phyloP scores from a whole-genome alignment of 2,113 vertebrate species.

The Nicator chloris region DNA sequence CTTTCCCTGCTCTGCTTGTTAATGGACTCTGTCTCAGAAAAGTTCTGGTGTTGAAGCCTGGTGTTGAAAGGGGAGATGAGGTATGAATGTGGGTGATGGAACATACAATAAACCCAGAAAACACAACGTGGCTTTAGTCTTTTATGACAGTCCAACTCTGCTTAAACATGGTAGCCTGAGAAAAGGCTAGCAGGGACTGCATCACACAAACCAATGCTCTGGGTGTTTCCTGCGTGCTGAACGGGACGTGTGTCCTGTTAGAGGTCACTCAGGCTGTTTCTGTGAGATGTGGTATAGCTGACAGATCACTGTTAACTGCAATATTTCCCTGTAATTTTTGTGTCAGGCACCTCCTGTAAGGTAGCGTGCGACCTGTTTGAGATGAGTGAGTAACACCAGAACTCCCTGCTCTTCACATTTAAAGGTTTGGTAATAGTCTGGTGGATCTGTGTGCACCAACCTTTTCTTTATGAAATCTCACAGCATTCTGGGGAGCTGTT shows the following conservation, averaged over 20 bases:
- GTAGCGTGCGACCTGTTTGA: background rate
- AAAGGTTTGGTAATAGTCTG: constrained; percentile 12
- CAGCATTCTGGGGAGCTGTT: constrained; percentile 24
- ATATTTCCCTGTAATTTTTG: background rate
- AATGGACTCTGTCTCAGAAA: background rate
- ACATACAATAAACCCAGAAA: background rate
- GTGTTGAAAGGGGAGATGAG: background rate
- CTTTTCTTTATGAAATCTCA: constrained; percentile 43
- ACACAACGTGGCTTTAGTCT: background rate
- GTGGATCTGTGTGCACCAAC: background rate
- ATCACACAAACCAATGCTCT: background rate
- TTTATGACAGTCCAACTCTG: background rate
- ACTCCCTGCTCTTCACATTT: background rate
- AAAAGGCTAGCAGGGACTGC: background rate
- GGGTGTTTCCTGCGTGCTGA: background rate
- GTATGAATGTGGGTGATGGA: background rate
- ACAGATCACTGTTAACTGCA: constrained; percentile 13
- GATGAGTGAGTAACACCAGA: background rate
- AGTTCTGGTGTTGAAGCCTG: background rate
- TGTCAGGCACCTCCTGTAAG: background rate
- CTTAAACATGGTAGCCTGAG: background rate
- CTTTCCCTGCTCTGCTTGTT: background rate
- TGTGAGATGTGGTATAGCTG: background rate
- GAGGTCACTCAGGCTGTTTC: background rate
- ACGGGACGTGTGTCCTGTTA: background rate